phyloP scores from a whole-genome alignment of 1,140 invertebrate genomes.

The Microplitis mediator region DNA sequence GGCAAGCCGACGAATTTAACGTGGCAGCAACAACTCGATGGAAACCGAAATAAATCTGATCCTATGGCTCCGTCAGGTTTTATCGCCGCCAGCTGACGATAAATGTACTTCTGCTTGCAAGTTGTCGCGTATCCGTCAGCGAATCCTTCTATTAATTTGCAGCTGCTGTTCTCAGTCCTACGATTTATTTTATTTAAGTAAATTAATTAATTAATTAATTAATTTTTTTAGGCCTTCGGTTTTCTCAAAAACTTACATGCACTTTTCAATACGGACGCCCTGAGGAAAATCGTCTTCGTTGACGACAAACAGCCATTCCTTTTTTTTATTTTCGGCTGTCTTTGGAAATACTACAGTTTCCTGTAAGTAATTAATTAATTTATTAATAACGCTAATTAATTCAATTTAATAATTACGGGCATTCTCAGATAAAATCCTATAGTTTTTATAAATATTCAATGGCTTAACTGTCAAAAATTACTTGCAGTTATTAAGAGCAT shows the following conservation, averaged over 20 bases:
- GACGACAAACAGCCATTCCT: constrained; percentile 33
- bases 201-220: neutral
- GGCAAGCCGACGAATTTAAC: constrained; percentile 56
- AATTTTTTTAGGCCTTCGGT: neutral
- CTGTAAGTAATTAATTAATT: constrained; percentile 22
- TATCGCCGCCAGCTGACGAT: constrained; percentile 63
- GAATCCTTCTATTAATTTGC: constrained; percentile 48
- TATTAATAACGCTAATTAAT: neutral
- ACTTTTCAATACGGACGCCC: constrained; percentile 33
- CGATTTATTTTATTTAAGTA: neutral
- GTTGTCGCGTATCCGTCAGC: constrained; percentile 60
- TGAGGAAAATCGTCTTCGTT: constrained; percentile 31
- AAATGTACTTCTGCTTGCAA: constrained; percentile 71
- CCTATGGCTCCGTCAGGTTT: constrained; percentile 55
- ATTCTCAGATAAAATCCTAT: no score
- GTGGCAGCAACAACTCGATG: constrained; percentile 69
- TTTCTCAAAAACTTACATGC: constrained; percentile 29
- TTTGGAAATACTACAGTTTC: constrained; percentile 32
- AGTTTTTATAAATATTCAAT: neutral
- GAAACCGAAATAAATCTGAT: constrained; percentile 64
- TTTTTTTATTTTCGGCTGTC: constrained; percentile 26
- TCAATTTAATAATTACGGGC: neutral
- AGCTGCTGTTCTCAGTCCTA: constrained; percentile 66
- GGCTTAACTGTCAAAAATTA: neutral
- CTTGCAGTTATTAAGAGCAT: no score